Evolutionary conservation across 2,797 vertebrate genomes (phyloP).

Genomic region (Parauchenoglanis punctatus): DNA sequence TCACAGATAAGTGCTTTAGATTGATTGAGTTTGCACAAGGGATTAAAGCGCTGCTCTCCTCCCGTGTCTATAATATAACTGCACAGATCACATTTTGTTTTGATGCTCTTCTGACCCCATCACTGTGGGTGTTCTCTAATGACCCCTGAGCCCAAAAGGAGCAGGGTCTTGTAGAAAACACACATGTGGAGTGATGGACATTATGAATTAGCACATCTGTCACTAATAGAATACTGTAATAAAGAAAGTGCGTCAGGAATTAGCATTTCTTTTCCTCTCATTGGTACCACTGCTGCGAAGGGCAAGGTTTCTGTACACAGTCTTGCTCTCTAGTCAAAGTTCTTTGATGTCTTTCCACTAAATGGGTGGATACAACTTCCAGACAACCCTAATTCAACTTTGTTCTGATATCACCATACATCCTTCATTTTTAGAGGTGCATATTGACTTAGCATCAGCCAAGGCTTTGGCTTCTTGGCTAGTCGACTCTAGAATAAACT

Average conservation of each 20-base stretch:
- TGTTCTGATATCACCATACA: not conserved
- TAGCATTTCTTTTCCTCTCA: conserved; percentile 10
- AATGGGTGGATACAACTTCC: not conserved
- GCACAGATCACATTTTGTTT: conserved; percentile 35
- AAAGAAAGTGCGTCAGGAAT: not conserved
- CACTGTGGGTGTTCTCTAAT: conserved; percentile 14
- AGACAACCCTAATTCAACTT: not conserved
- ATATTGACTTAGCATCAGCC: not conserved
- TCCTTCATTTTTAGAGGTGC: not conserved
- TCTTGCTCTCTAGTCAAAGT: not conserved
- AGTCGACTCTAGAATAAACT: not conserved
- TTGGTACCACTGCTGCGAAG: not conserved
- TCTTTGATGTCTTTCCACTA: not conserved
- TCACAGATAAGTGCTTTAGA: not conserved
- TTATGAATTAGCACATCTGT: not conserved
- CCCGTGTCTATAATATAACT: not conserved
- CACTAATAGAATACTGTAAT: not conserved
- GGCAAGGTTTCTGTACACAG: not conserved
- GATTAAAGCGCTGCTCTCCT: not conserved
- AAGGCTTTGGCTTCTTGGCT: not conserved
- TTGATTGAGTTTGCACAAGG: not conserved
- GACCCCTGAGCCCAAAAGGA: conserved; percentile 9
- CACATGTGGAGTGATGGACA: conserved; percentile 1
- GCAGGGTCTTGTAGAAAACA: conserved; percentile 16
- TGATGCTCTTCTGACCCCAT: conserved; percentile 32